These are phyloP conservation scores for Struthio camelus DNA, from an alignment of 2,113 vertebrate genomes.

Conservation along the genomic window DNA sequence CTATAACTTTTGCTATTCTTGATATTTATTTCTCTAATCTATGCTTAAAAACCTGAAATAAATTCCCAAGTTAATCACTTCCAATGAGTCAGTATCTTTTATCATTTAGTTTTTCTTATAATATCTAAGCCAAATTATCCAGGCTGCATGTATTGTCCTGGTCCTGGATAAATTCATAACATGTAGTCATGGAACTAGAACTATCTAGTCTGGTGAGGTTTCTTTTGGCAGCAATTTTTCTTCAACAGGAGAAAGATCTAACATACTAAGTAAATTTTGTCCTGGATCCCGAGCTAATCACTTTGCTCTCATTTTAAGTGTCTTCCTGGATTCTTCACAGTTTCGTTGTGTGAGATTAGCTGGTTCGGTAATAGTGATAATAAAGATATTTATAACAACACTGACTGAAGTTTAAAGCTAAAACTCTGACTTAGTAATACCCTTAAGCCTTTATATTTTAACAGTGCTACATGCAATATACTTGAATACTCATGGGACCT, in stretches of 20 bases:
- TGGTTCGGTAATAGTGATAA: background rate
- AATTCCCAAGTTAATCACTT: background rate
- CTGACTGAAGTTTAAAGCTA: background rate
- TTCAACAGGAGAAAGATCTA: background rate
- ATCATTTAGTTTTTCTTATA: background rate
- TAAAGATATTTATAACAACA: background rate
- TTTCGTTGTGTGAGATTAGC: background rate
- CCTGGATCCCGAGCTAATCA: background rate
- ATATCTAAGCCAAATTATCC: background rate
- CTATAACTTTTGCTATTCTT: background rate
- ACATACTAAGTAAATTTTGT: background rate
- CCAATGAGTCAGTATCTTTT: background rate
- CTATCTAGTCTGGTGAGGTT: background rate
- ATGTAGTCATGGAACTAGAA: conserved; percentile 3
- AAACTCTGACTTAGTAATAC: background rate
- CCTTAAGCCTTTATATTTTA: background rate
- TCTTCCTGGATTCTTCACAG: background rate
- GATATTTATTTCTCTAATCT: background rate
- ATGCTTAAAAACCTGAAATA: background rate
- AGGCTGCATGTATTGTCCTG: background rate
- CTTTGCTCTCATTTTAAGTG: background rate
- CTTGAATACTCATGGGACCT: background rate
- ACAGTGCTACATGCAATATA: background rate
- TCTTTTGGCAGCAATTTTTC: conserved; percentile 29
- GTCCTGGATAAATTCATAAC: background rate